Evolutionary conservation across 2,888 invertebrate genomes (phyloP).

Genomic region (Platynereis dumerilii): DNA sequence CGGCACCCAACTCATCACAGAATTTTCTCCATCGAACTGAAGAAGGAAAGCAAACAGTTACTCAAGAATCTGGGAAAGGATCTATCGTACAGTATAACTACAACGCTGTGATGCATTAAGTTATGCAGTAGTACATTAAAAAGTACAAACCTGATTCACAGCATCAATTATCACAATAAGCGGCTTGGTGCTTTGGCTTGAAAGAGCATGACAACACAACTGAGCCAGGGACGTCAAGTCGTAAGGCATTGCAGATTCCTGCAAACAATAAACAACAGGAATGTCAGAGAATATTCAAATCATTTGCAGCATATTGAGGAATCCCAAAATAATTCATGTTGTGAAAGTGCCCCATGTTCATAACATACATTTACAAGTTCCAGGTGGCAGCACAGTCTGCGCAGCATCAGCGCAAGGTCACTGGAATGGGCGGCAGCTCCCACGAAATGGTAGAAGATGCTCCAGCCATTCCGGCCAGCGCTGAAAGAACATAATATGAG

Average conservation of each 20-base stretch:
- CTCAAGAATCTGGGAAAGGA: no score
- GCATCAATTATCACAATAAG: constrained; percentile 57
- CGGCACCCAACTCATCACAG: constrained; percentile 59
- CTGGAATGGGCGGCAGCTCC: constrained; percentile 40
- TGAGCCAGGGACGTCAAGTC: constrained; percentile 53
- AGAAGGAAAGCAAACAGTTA: no score
- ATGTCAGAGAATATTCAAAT: no score
- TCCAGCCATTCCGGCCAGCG: constrained; percentile 20
- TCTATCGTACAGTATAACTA: no score
- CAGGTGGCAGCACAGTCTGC: constrained; percentile 33
- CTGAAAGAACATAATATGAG: constrained; percentile 5
- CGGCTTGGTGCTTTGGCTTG: constrained; percentile 54
- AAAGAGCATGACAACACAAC: constrained; percentile 57
- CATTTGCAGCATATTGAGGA: no score
- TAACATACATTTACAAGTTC: constrained; percentile 33
- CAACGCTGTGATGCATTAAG: no score
- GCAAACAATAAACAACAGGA: no score
- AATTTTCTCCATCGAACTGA: constrained; percentile 56
- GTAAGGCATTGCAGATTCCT: constrained; percentile 56
- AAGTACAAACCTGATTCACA: constrained; percentile 57
- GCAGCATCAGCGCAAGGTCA: constrained; percentile 33
- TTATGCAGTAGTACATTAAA: no score
- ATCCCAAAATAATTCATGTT: no score
- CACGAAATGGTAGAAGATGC: constrained; percentile 42
- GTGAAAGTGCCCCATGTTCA: no score